Evolutionary conservation across 2,797 vertebrate genomes (phyloP).

Genomic region (Rhadinocentrus ornatus): DNA sequence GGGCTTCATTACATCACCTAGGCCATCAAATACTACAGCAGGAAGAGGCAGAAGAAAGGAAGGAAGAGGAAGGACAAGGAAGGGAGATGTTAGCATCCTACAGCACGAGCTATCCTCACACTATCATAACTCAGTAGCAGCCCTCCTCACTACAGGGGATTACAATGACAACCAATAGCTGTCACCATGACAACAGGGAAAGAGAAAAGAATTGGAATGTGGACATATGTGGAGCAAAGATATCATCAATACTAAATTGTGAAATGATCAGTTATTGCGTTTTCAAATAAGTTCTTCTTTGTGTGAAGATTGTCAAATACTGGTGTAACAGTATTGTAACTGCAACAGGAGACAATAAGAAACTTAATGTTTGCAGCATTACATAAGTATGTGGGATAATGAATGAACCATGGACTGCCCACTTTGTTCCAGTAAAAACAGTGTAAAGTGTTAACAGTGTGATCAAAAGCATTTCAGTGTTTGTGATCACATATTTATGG

Average conservation of each 20-base stretch:
- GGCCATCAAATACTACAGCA: slow-evolving; percentile 91
- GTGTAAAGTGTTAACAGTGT: background rate
- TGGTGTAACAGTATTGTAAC: background rate
- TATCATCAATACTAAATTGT: background rate
- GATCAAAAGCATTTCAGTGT: background rate
- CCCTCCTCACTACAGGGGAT: slow-evolving; percentile 54
- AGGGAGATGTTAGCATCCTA: slow-evolving; percentile 57
- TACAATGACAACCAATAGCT: slow-evolving; percentile 69
- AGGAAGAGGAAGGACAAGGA: slow-evolving; percentile 1
- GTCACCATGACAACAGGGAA: slow-evolving; percentile 73
- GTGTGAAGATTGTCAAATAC: background rate
- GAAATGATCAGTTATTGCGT: background rate
- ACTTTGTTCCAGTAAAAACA: background rate
- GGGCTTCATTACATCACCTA: slow-evolving; percentile 98
- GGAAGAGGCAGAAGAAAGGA: slow-evolving; percentile 8
- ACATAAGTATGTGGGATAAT: background rate
- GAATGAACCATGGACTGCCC: background rate
- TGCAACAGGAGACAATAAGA: background rate
- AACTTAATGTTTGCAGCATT: background rate
- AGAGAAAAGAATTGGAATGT: slow-evolving; percentile 33
- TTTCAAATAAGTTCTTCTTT: background rate
- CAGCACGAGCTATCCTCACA: slow-evolving; percentile 50
- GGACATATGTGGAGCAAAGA: slow-evolving; percentile 2
- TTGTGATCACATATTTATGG: slow-evolving; percentile 2
- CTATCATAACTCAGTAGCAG: slow-evolving; percentile 33